Base-by-base conservation (phyloP, 1,140 invertebrate genomes). In the Bombus difficillimus region DNA sequence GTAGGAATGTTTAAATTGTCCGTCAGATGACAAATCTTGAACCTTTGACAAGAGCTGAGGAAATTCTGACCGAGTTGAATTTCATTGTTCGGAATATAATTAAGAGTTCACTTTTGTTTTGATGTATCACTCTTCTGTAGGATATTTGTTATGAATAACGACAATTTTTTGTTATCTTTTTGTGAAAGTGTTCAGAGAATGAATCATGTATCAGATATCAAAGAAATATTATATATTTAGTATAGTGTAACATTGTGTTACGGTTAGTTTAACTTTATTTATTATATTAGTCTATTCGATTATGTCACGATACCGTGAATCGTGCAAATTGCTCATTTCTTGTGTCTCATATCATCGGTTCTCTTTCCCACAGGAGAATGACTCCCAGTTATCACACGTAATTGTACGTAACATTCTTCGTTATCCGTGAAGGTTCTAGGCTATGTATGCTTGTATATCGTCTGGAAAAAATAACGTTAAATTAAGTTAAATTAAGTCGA, bases 361-460 rank as follows among this genome's bases (percentile, higher is more conserved):
- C 4, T 62, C 62, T 64, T 34, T 59, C 59, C 28, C 57, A 64
- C 1, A 41, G 28, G 13, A 78, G 57, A 78, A 59, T 64, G n/a
- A 64, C 18, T 62, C 57, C 43, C 10, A 78, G 37, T 62, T 78
- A 78, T 78, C 32, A 39, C 18, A 41, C 10, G 41, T 77, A 77
- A 77, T 77, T 77, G 18, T 10, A 77, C 28, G 28, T 77, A 77
- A 64, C 28, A 41, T 47, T 18, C 43, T 37, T 77, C 28, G 57
- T 32, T 18, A 34, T 59, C 8, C 37, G 37, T 77, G 18, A 2
- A 37, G 25, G 22, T 15, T 13, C 34, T 13, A 62, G 34, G 25
- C 13, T 62, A 18, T 8, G 13, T 37, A 59, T 57, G 37, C 39
- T 15, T 64, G 18, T 39, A 34, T 15, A 22, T 13, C 1, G 15